These are phyloP conservation scores for Merluccius polli DNA, from an alignment of 2,797 vertebrate genomes.

Conservation along the genomic window DNA sequence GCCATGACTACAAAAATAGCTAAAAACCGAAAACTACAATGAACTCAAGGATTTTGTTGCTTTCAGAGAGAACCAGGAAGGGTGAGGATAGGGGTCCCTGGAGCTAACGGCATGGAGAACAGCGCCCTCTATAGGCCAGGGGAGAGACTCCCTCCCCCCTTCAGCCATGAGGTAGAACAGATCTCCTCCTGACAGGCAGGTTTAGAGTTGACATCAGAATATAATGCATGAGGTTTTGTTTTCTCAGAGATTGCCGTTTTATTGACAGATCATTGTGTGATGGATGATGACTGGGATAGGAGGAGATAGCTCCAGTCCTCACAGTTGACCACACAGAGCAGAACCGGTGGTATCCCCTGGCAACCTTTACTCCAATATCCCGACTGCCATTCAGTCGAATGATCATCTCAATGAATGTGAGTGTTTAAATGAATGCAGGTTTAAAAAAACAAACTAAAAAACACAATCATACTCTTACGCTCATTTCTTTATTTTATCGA, in stretches of 20 bases:
- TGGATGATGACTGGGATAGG: background rate
- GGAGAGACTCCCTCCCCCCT: background rate
- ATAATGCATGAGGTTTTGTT: background rate
- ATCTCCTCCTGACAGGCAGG: background rate
- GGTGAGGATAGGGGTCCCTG: too few relatives aligned
- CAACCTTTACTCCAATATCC: background rate
- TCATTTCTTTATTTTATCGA: constrained; percentile 10
- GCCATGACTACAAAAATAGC: background rate
- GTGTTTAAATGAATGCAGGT: background rate
- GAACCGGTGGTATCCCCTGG: background rate
- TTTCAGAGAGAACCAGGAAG: too few relatives aligned
- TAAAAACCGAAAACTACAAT: background rate
- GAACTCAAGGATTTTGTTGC: too few relatives aligned
- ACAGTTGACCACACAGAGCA: background rate
- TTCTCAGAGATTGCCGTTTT: background rate
- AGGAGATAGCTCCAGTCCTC: background rate
- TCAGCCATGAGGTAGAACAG: background rate
- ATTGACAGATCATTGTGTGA: background rate
- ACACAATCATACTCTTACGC: background rate
- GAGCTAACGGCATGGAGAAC: background rate
- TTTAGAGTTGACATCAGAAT: background rate
- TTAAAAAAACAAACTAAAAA: background rate
- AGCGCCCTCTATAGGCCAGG: background rate
- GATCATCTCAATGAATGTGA: background rate
- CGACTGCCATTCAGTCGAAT: background rate